A percentile compares a stretch with the other conserved stretches of the same genome.
Evolutionary conservation across 2,113 vertebrate species (phyloP).

Genomic region (Brachirus orientalis): DNA sequence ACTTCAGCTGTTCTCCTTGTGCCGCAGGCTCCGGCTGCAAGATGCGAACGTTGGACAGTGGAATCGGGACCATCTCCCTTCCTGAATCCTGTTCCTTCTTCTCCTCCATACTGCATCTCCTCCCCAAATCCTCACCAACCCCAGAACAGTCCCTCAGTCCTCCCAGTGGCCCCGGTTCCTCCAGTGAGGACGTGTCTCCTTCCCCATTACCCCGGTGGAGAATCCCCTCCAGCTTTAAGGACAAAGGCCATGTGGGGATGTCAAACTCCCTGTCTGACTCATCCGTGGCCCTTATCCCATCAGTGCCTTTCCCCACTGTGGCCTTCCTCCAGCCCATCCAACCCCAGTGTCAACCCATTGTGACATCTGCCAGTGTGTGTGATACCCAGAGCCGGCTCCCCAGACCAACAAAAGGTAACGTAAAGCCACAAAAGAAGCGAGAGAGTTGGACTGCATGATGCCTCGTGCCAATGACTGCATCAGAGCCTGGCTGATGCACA

Average conservation of each 20-base stretch:
- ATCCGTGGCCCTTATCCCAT: conserved; percentile 76
- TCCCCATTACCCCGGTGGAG: conserved; percentile 78
- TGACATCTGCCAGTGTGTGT: conserved; percentile 72
- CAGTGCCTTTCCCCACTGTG: conserved; percentile 79
- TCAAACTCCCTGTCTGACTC: conserved; percentile 84
- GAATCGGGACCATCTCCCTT: conserved; percentile 92
- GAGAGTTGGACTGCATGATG: neutral
- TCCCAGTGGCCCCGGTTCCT: conserved; percentile 69
- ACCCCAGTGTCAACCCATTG: conserved; percentile 60
- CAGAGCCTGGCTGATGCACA: neutral
- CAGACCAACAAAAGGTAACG: conserved; percentile 88
- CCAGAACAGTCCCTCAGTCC: conserved; percentile 73
- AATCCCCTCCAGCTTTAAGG: conserved; percentile 68
- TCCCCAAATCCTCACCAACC: conserved; percentile 80
- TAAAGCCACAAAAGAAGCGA: conserved; percentile 8
- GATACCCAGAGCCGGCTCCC: conserved; percentile 84
- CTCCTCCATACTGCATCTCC: conserved; percentile 79
- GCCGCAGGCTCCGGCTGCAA: conserved; percentile 87
- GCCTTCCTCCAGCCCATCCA: conserved; percentile 75
- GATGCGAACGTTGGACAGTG: conserved; percentile 93
- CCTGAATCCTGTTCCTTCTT: conserved; percentile 88
- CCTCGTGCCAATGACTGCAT: neutral
- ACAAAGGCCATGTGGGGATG: conserved; percentile 68
- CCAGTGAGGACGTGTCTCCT: conserved; percentile 66
- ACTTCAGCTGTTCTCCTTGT: conserved; percentile 76